These are phyloP conservation scores for Pseudomyrmex dendroicus DNA, from an alignment of 1,140 invertebrate genomes.

Conservation along the genomic window DNA sequence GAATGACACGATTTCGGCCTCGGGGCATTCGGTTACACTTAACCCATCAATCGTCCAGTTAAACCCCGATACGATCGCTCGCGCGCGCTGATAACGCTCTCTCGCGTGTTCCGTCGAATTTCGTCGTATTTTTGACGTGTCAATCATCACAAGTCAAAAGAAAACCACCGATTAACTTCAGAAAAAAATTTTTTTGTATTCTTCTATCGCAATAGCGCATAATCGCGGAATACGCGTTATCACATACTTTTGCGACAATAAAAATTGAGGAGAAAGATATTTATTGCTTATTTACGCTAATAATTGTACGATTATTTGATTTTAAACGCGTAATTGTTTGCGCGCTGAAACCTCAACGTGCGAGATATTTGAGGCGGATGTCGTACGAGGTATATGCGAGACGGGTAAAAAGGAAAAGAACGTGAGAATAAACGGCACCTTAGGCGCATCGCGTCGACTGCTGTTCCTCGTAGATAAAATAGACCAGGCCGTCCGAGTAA, in stretches of 20 bases:
- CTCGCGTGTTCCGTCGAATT: background rate
- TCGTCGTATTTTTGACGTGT: background rate
- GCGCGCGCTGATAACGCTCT: constrained; percentile 28
- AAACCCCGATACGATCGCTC: constrained; percentile 13
- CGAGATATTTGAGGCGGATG: background rate
- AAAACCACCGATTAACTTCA: too few relatives aligned
- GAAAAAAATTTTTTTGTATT: too few relatives aligned
- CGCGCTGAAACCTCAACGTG: background rate
- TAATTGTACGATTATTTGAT: too few relatives aligned
- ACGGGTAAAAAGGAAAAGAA: constrained; percentile 55
- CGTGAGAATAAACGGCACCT: constrained; percentile 43
- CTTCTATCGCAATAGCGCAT: too few relatives aligned
- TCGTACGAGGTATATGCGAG: constrained; percentile 39
- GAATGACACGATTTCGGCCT: constrained; percentile 61
- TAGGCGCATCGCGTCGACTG: constrained; percentile 67
- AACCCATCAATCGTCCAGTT: constrained; percentile 66
- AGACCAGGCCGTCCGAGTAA: constrained; percentile 66
- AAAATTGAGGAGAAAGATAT: background rate
- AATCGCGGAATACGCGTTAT: too few relatives aligned
- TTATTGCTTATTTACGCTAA: too few relatives aligned
- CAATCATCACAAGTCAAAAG: background rate
- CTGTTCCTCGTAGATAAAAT: constrained; percentile 82
- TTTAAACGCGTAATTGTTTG: background rate
- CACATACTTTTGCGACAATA: background rate
- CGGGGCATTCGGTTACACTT: constrained; percentile 16